Conservation (phyloP, 2,797 vertebrate genomes). For the Galaxias olidus region DNA sequence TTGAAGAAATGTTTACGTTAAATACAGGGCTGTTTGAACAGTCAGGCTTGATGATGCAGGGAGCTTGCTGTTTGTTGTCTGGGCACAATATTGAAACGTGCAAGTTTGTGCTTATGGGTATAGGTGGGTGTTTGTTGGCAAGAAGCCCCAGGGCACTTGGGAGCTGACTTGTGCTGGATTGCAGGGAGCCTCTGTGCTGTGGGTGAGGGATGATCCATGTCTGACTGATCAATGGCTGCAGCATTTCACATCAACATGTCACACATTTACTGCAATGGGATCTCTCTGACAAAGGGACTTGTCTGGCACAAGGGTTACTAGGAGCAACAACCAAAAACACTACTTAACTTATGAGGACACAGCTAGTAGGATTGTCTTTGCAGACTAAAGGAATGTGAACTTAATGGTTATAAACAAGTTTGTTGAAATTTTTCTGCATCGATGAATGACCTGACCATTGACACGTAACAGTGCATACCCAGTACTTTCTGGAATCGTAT, state of each 20-base stretch:
- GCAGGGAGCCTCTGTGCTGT: constrained; percentile 34
- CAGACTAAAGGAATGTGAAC: not conserved
- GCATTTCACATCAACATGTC: constrained; percentile 43
- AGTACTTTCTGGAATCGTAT: too few species aligned
- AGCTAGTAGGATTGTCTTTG: too few species aligned
- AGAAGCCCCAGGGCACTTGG: constrained; percentile 11
- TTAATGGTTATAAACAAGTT: not conserved
- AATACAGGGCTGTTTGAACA: constrained; percentile 40
- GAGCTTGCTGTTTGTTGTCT: too few species aligned
- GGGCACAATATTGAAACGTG: too few species aligned
- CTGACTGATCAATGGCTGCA: constrained; percentile 54
- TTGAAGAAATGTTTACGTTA: constrained; percentile 18
- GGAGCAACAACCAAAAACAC: constrained; percentile 15
- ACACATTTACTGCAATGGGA: constrained; percentile 23
- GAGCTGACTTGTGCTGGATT: constrained; percentile 28
- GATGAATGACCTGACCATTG: too few species aligned
- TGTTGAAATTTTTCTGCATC: too few species aligned
- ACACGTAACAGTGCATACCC: too few species aligned
- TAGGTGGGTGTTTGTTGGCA: constrained; percentile 18
- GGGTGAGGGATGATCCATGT: constrained; percentile 8
- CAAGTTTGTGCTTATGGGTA: constrained; percentile 3
- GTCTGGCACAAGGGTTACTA: not conserved
- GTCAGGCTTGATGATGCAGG: constrained; percentile 19
- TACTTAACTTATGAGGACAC: constrained; percentile 11
- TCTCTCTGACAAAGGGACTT: constrained; percentile 28